phyloP scores from a whole-genome alignment of 2,113 vertebrate species.

The Aegithalos caudatus region DNA sequence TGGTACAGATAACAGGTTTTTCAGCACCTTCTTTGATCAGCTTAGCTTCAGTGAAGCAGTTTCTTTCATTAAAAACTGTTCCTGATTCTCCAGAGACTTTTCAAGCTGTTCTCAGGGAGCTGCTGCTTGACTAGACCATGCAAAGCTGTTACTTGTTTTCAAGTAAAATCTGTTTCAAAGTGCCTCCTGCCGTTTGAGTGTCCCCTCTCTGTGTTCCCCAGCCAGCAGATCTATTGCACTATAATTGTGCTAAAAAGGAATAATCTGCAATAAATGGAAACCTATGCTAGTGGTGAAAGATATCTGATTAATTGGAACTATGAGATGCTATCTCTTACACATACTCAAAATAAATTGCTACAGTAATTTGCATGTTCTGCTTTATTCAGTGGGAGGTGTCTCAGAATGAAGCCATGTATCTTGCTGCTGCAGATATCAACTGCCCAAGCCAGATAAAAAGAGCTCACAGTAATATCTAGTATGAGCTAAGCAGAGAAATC shows the following conservation, averaged over 20 bases:
- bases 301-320: not conserved
- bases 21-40: not conserved
- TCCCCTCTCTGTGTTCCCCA: not conserved
- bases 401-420: not conserved
- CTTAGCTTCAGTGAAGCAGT: not conserved
- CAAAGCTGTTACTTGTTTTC: not conserved
- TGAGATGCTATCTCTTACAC: not conserved
- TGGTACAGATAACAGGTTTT: not conserved
- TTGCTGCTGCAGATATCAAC: not conserved
- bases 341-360: not conserved
- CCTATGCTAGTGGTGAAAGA: not conserved
- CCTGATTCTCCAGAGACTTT: not conserved
- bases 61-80: not conserved
- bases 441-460: not conserved
- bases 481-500: not conserved
- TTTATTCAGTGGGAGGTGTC: slow-evolving; percentile 35
- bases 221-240: not conserved
- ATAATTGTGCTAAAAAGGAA: not conserved
- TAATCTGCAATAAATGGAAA: not conserved
- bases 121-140: not conserved
- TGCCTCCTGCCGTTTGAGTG: not conserved
- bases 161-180: not conserved
- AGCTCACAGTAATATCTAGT: not conserved
- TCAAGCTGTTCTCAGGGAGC: not conserved
- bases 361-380: not conserved